Evolutionary conservation across 1,140 invertebrate species (phyloP).

Genomic region (Leptinotarsa lineolata): DNA sequence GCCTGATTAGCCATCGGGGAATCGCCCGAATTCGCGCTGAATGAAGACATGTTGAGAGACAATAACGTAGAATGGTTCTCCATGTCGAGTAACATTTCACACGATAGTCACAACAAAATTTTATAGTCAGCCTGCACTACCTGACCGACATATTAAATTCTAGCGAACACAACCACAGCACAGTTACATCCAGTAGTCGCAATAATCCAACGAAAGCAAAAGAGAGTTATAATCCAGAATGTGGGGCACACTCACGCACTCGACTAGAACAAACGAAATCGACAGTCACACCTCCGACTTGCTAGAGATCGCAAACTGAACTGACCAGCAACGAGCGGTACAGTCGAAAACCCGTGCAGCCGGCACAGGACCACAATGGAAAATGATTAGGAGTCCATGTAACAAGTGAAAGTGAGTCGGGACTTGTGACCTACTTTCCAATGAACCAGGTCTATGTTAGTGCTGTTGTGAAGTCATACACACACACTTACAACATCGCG

Average conservation of each 20-base stretch:
- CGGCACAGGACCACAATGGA: constrained; percentile 63
- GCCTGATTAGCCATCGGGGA: constrained; percentile 59
- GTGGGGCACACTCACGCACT: constrained; percentile 19
- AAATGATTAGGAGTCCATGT: constrained; percentile 68
- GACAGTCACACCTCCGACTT: constrained; percentile 9
- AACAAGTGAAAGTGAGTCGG: constrained; percentile 69
- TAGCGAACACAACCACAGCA: constrained; percentile 11
- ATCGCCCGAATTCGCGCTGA: constrained; percentile 70
- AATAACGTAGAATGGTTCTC: constrained; percentile 76
- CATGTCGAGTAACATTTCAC: constrained; percentile 79
- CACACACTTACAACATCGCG: constrained; percentile 48
- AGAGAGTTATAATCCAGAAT: constrained; percentile 29
- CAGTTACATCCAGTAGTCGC: constrained; percentile 16
- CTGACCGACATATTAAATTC: constrained; percentile 21
- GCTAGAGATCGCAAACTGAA: constrained; percentile 12
- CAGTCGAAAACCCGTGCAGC: constrained; percentile 33
- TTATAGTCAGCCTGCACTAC: neutral
- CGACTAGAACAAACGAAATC: constrained; percentile 9
- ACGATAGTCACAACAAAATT: neutral
- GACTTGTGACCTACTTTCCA: constrained; percentile 67
- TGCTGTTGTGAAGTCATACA: constrained; percentile 56
- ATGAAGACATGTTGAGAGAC: constrained; percentile 83
- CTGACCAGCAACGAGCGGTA: neutral
- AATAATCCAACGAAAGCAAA: constrained; percentile 12
- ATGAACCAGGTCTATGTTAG: constrained; percentile 71